Conservation (phyloP, 2,888 invertebrate species). For the Brachyopa scutellaris region DNA sequence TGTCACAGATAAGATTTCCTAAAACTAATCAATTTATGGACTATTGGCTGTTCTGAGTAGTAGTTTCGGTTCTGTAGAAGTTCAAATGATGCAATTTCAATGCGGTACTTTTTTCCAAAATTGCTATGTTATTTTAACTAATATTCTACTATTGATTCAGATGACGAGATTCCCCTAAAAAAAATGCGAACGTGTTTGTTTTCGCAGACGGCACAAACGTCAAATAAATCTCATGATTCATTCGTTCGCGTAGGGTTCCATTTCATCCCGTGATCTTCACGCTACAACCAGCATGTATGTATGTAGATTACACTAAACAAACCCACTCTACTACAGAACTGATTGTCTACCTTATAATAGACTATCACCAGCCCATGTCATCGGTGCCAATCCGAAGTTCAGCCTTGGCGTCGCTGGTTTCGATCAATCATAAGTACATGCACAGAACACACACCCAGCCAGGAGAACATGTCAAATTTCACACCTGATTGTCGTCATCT, state of each 20-base stretch:
- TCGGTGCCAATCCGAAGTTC: conserved; percentile 15
- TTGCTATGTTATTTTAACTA: neutral
- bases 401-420: neutral
- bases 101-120: conserved; percentile 16
- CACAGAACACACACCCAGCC: neutral
- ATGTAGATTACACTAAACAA: too few relatives aligned
- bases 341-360: too few relatives aligned
- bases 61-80: neutral
- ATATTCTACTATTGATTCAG: conserved; percentile 9
- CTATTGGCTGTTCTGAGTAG: neutral
- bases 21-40: neutral
- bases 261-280: too few relatives aligned
- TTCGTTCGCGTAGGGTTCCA: too few relatives aligned
- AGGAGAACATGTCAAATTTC: conserved; percentile 20
- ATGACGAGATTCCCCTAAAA: conserved; percentile 28
- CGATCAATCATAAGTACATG: conserved; percentile 27
- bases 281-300: too few relatives aligned
- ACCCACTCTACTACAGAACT: too few relatives aligned
- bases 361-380: too few relatives aligned
- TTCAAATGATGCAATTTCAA: neutral
- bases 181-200: too few relatives aligned
- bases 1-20: neutral
- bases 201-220: too few relatives aligned
- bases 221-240: too few relatives aligned
- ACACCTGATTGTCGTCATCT: conserved; percentile 44